These are phyloP conservation scores for Typhlichthys eigenmanni DNA, from an alignment of 2,797 vertebrate species.

Conservation along the genomic window DNA sequence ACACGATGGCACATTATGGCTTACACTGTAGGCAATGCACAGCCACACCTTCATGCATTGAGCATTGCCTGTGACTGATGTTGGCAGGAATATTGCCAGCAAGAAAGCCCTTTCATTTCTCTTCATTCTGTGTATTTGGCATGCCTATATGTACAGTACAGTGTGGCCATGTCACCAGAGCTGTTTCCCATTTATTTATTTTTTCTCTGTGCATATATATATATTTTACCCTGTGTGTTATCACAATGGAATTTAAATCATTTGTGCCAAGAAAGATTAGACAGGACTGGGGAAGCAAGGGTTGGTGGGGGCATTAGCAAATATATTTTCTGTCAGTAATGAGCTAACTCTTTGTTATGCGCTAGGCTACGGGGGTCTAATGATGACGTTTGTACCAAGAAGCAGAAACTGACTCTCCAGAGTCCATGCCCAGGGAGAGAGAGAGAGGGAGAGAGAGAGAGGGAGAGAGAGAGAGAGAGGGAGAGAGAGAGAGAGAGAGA, in stretches of 20 bases:
- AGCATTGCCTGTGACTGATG: conserved; percentile 77
- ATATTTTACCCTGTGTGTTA: conserved; percentile 37
- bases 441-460: not conserved
- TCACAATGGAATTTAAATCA: conserved; percentile 72
- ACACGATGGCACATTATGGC: conserved; percentile 37
- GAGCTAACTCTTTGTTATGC: conserved; percentile 77
- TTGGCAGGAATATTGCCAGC: conserved; percentile 76
- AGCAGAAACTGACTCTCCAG: conserved; percentile 64
- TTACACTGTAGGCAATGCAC: conserved; percentile 12
- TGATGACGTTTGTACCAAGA: conserved; percentile 73
- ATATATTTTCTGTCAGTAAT: conserved; percentile 79
- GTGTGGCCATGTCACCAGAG: conserved; percentile 71
- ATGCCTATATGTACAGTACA: conserved; percentile 72
- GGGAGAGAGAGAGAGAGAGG: conserved; percentile 45
- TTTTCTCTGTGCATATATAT: conserved; percentile 17
- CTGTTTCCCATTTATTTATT: conserved; percentile 39
- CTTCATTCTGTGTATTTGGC: conserved; percentile 72
- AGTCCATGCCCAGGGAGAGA: conserved; percentile 52
- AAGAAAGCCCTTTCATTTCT: conserved; percentile 72
- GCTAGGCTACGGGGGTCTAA: conserved; percentile 71
- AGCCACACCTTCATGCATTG: conserved; percentile 63
- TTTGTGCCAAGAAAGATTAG: conserved; percentile 79
- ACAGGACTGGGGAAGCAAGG: conserved; percentile 58
- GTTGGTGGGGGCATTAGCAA: conserved; percentile 67
- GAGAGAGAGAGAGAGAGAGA: conserved; percentile 48